phyloP scores from a whole-genome alignment of 2,797 vertebrate species.

The Lutjanus argentimaculatus region DNA sequence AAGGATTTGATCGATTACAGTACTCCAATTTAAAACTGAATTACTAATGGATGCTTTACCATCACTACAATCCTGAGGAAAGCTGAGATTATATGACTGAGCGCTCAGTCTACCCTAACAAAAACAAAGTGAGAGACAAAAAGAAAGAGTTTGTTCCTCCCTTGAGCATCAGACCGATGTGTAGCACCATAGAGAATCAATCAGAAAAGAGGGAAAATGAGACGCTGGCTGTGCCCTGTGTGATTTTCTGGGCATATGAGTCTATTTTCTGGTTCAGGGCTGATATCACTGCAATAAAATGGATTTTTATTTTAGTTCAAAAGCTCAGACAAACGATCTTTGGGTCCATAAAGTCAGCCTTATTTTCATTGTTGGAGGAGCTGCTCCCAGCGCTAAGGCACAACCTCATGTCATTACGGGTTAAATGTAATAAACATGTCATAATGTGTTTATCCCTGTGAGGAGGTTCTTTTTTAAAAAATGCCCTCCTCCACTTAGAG shows the following conservation, averaged over 20 bases:
- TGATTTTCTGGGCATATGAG: constrained; percentile 59
- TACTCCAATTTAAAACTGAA: constrained; percentile 24
- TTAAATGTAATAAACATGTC: constrained; percentile 33
- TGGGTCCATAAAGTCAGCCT: constrained; percentile 23
- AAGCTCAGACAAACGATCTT: constrained; percentile 42
- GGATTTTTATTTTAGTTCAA: constrained; percentile 54
- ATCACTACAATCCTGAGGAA: constrained; percentile 7
- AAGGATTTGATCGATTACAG: constrained; percentile 11
- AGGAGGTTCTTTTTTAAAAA: constrained; percentile 8
- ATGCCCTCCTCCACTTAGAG: constrained; percentile 7
- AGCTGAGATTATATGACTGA: constrained; percentile 14
- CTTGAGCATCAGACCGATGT: constrained; percentile 44
- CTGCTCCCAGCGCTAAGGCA: neutral
- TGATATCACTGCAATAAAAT: constrained; percentile 56
- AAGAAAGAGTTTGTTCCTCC: constrained; percentile 44
- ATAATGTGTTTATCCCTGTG: constrained; percentile 48
- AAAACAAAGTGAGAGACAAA: constrained; percentile 42
- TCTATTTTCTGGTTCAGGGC: constrained; percentile 65
- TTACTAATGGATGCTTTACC: constrained; percentile 8
- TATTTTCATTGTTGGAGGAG: constrained; percentile 21
- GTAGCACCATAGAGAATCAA: constrained; percentile 60
- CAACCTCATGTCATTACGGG: constrained; percentile 1
- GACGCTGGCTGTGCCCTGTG: constrained; percentile 36
- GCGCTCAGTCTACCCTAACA: constrained; percentile 16
- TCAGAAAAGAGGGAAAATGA: constrained; percentile 55